Percentiles rank a stretch among this genome's conserved stretches.
Conservation (phyloP, 2,797 vertebrate genomes). For the Morelia viridis region DNA sequence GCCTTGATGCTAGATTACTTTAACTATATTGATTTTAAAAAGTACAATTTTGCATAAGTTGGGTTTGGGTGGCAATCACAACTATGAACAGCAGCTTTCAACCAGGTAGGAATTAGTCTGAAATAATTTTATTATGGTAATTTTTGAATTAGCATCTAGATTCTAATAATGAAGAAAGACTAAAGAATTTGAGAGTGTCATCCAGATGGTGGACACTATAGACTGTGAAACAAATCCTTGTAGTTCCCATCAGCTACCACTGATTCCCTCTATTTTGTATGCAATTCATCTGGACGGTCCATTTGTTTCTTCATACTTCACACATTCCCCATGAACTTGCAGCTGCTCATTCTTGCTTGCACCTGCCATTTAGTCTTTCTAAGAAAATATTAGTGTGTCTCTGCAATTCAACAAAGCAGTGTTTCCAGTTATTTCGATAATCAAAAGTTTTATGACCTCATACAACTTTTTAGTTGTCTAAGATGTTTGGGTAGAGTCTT, state of each 20-base stretch:
- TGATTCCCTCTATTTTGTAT: not conserved
- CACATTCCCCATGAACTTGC: not conserved
- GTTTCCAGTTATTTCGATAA: not conserved
- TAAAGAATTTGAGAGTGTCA: not conserved
- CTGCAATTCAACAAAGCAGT: not conserved
- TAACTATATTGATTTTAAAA: not conserved
- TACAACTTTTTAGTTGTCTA: not conserved
- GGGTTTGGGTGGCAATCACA: not conserved
- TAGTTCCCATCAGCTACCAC: not conserved
- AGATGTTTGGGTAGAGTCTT: not conserved
- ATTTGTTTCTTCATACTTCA: conserved; percentile 1
- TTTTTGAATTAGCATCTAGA: not conserved
- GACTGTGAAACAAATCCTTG: not conserved
- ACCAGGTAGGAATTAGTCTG: not conserved
- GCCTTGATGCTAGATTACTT: not conserved
- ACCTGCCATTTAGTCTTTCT: not conserved
- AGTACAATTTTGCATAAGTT: not conserved
- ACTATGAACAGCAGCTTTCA: not conserved
- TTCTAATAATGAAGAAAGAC: not conserved
- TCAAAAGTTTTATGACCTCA: not conserved
- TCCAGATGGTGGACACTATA: not conserved
- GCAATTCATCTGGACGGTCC: not conserved
- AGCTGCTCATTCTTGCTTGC: not conserved
- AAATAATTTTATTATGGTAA: not conserved
- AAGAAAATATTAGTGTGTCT: not conserved